Evolutionary conservation across 2,113 vertebrate species (phyloP), one percentile per base, ranked within the genome.

Genomic region (Pygoscelis adeliae): DNA sequence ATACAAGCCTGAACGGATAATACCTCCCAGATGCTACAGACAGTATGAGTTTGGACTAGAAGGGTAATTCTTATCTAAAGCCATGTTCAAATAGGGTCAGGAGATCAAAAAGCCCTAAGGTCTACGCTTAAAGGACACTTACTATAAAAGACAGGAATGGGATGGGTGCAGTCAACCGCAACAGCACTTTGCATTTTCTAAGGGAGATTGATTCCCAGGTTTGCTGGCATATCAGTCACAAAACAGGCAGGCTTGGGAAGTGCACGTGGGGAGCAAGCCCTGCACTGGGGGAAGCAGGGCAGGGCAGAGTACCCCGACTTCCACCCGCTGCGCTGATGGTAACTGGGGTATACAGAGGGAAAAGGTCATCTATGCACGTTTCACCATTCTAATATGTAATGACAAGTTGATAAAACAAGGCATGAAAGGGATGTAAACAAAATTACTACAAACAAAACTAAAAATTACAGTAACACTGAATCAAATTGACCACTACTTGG

Each of bases 401-500:
- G 2, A 26, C 0, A 0, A 29, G 20, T 21, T 26, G 5, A 30
- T 5, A 59, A 9, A 73, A 34, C 0, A 2, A 73, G 15, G 15
- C 22, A 55, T 23, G 20, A 50, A 55, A 61, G 8, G 27, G 13
- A 55, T 36, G 36, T 13, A 80, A 90, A 65, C 32, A 53, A 58
- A 63, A 21, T 44, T 11, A 14, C 23, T 52, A 23, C 17, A 34
- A 40, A 20, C 8, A 50, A 38, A 21, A 4, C 8, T 27, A 55
- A 49, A 49, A 61, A 7, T 14, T 49, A 50, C 26, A 52, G 22
- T 25, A 58, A 69, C 25, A 56, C 15, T 27, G 36, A 73, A 69
- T 58, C 21, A 62, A 73, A 62, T 13, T 42, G 36, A 40, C 10
- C 17, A 12, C 59, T 87, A 15, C 15, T 49, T 50, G 13, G 30